These are phyloP conservation scores for Troides oblongomaculatus DNA, from an alignment of 2,888 invertebrate genomes.

Conservation along the genomic window DNA sequence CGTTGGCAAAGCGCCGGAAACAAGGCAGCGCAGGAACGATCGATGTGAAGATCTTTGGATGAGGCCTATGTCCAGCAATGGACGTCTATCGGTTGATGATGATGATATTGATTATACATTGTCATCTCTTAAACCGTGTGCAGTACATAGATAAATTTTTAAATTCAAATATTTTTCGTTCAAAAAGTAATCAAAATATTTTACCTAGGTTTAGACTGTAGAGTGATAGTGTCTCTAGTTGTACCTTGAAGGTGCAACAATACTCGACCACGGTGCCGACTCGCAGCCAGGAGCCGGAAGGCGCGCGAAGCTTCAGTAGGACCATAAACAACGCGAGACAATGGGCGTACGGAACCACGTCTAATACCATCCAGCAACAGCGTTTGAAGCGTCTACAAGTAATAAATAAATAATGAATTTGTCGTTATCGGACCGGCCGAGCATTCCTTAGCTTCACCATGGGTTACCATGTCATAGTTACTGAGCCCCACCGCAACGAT, in stretches of 20 bases:
- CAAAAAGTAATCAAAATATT: neutral
- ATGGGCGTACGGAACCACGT: constrained; percentile 53
- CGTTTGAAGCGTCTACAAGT: constrained; percentile 41
- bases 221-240: constrained; percentile 13
- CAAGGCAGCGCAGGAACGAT: no score
- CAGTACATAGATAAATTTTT: neutral
- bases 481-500: no score
- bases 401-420: neutral
- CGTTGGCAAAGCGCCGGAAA: no score
- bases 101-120: no score
- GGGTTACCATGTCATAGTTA: no score
- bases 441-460: no score
- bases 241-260: constrained; percentile 42
- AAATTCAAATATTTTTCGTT: neutral
- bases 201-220: constrained; percentile 9
- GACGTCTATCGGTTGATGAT: no score
- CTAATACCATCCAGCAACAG: constrained; percentile 52
- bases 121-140: no score
- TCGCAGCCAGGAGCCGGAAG: constrained; percentile 48
- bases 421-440: neutral
- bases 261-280: constrained; percentile 52
- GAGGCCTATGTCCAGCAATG: no score
- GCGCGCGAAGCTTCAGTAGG: constrained; percentile 48
- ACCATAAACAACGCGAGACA: constrained; percentile 48
- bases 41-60: no score